phyloP scores from a whole-genome alignment of 2,888 invertebrate genomes.

The Lepas anatifera region DNA sequence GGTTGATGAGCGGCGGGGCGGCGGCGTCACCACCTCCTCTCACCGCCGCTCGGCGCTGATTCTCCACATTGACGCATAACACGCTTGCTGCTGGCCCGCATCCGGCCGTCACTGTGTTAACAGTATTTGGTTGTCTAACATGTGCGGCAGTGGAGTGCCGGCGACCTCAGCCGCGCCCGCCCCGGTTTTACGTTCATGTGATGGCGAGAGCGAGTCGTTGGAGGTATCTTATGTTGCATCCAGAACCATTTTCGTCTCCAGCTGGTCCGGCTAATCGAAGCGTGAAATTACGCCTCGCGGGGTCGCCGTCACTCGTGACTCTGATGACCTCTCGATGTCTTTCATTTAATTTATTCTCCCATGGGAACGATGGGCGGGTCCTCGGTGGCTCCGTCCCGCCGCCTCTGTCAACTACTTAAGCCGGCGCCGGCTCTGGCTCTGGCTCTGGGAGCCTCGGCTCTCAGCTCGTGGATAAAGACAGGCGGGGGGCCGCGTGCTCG shows the following conservation, averaged over 20 bases:
- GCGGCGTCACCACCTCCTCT: not conserved
- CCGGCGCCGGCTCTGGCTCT: not conserved
- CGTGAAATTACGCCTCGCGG: not conserved
- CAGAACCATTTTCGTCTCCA: not conserved
- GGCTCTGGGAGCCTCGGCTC: no score
- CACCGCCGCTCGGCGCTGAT: not conserved
- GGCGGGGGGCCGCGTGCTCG: no score
- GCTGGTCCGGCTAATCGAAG: not conserved
- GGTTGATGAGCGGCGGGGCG: not conserved
- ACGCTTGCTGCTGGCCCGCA: not conserved
- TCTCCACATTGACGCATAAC: not conserved
- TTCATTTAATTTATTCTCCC: slow-evolving; percentile 6
- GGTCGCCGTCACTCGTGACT: not conserved
- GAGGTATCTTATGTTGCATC: not conserved
- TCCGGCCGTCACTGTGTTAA: not conserved
- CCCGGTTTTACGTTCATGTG: not conserved
- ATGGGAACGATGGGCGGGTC: not conserved
- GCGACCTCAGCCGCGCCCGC: not conserved
- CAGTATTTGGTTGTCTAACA: slow-evolving; percentile 3
- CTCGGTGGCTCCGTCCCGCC: not conserved
- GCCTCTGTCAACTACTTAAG: not conserved
- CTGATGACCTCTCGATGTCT: not conserved
- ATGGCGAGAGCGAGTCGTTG: not conserved
- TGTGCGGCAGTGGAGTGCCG: not conserved
- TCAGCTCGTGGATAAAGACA: no score